These are phyloP conservation scores for Micromys minutus DNA, from an alignment of 2,113 vertebrate genomes.

Conservation along the genomic window DNA sequence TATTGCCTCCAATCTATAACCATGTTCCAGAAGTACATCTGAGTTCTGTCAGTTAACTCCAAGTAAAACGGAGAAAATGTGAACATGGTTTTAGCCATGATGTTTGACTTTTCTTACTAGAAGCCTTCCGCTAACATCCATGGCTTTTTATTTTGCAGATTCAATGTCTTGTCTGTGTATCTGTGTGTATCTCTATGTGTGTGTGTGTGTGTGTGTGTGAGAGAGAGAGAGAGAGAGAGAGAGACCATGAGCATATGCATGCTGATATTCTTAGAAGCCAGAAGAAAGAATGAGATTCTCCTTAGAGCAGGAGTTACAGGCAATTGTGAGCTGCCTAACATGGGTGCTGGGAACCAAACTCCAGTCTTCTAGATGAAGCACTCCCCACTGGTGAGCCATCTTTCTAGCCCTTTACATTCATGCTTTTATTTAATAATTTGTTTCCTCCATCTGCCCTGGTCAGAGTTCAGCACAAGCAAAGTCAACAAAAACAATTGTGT, in stretches of 20 bases:
- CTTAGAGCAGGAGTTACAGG: background rate
- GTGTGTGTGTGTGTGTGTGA: background rate
- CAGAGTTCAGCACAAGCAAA: constrained; percentile 57
- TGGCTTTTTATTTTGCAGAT: background rate
- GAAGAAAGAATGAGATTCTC: background rate
- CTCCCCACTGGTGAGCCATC: background rate
- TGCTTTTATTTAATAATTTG: constrained; percentile 63
- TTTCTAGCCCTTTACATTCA: background rate
- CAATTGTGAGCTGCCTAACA: background rate
- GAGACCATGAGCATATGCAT: too few species aligned
- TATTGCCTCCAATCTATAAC: constrained; percentile 9
- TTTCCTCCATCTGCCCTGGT: background rate
- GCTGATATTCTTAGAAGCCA: background rate
- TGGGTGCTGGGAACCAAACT: background rate
- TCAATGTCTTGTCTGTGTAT: background rate
- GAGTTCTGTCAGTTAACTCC: background rate
- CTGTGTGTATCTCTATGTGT: background rate
- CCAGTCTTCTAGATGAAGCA: background rate
- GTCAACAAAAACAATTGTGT: background rate
- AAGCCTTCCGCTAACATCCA: background rate
- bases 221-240: too few species aligned
- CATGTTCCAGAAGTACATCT: constrained; percentile 44
- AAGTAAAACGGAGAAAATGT: background rate
- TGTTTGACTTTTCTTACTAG: constrained; percentile 25
- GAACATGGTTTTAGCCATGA: background rate